Evolutionary conservation across 2,797 vertebrate genomes (phyloP), one percentile per base, ranked within the genome.

Genomic region (Cryptoprocta ferox): DNA sequence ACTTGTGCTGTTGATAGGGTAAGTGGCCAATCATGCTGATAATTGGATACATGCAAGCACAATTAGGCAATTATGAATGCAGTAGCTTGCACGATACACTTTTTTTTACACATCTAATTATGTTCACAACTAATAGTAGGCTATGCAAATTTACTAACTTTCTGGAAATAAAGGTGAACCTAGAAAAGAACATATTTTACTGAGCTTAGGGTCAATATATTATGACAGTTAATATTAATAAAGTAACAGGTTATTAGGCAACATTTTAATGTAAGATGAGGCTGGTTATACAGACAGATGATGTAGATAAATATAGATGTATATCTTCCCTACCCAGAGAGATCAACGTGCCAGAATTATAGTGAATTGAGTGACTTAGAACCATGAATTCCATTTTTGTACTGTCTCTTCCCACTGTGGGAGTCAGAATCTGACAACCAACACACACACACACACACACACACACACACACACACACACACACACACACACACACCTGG

Each of bases 141-240:
- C 4, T 79, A 95, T 56, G 39, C 53, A 97, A 86, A 91, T 78
- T 42, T 45, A 76, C 1, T 70, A 30, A 70, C 50, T 32, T 92
- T 70, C 68, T 97, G 83, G 56, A 92, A 96, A 81, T 66, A 94
- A 87, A 87, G 94, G 39, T 30, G 56, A 97, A 95, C 81, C 75
- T 91, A 91, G 45, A 91, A 97, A 98, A 98, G 71, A 96, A 71
- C 80, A 79, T 1, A 80, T 98, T 98, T 76, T 92, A 95, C 91
- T 75, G 10, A 95, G 53, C 89, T 66, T 92, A 97, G 83, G 79
- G 90, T 87, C 30, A 79, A 83, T 39, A 90, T 94, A 87, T 26
- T 70, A 71, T 48, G 75, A 59, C 19, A 87, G 11, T 65, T 63
- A 75, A 79, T 11, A 93, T 56, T 63, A 93, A 68, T 68, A 19